Percentiles rank a stretch among this genome's conserved stretches.
These are phyloP conservation scores for Lepus oiostolus DNA, from an alignment of 2,797 vertebrate species.

Conservation along the genomic window DNA sequence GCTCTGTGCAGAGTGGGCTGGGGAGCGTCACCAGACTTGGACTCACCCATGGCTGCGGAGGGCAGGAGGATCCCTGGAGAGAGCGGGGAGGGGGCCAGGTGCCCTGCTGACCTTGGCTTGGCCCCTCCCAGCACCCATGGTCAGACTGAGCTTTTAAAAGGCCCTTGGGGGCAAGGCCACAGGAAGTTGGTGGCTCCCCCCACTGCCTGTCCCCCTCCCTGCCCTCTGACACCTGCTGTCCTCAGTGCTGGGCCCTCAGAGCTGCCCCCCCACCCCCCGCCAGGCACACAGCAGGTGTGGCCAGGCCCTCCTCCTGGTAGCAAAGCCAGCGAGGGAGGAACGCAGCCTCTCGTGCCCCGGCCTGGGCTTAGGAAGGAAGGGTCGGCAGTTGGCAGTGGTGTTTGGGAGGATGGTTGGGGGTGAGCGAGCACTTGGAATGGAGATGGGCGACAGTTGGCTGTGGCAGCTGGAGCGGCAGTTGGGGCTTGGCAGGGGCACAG, in stretches of 20 bases:
- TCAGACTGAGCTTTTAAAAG: neutral
- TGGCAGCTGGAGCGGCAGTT: constrained; percentile 84
- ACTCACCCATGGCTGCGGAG: neutral
- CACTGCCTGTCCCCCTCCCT: neutral
- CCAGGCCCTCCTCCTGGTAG: neutral
- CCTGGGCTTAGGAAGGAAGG: constrained; percentile 60
- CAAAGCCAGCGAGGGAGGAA: neutral
- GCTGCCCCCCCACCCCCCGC: neutral
- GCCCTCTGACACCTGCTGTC: neutral
- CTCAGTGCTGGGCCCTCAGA: neutral
- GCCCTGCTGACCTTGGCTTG: neutral
- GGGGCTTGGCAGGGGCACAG: constrained; percentile 80
- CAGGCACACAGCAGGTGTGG: neutral
- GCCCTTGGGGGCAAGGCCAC: neutral
- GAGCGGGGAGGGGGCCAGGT: neutral
- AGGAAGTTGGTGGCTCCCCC: neutral
- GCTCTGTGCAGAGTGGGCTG: neutral
- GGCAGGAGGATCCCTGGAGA: neutral
- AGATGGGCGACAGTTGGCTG: constrained; percentile 81
- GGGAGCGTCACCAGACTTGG: neutral
- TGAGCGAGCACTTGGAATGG: constrained; percentile 77
- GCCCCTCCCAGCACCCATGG: neutral
- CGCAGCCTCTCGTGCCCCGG: neutral
- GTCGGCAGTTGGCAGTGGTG: constrained; percentile 70
- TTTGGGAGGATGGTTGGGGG: constrained; percentile 76